These are phyloP conservation scores for Ceratitis capitata DNA, from an alignment of 1,140 invertebrate species.

Conservation along the genomic window DNA sequence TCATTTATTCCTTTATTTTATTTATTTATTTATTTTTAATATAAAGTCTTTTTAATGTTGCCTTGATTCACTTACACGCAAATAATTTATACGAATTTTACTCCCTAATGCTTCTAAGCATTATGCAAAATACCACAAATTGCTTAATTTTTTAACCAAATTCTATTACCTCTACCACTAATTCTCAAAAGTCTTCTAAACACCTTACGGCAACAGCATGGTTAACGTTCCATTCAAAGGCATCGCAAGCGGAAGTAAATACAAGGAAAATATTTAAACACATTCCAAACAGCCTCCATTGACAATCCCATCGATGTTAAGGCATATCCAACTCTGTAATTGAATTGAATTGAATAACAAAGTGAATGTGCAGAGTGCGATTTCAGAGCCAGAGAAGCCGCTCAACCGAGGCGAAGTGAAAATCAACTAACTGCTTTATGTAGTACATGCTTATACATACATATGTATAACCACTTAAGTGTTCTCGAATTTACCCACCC, in stretches of 20 bases:
- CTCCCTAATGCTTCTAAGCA: neutral
- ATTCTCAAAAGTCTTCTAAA: neutral
- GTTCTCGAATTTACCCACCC: constrained; percentile 26
- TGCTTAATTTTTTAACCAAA: neutral
- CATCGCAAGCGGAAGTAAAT: neutral
- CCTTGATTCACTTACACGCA: neutral
- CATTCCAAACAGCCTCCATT: neutral
- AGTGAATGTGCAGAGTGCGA: neutral
- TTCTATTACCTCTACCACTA: neutral
- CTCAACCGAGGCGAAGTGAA: neutral
- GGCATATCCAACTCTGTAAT: constrained; percentile 24
- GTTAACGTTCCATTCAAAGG: neutral
- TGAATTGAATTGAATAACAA: constrained; percentile 38
- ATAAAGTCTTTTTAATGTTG: neutral
- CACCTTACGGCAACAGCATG: neutral
- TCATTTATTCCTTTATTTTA: no score
- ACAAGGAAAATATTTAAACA: no score
- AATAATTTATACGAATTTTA: neutral
- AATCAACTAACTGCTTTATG: neutral
- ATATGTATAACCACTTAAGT: neutral
- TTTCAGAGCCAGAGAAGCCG: neutral
- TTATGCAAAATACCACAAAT: neutral
- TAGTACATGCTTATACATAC: neutral
- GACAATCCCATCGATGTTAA: constrained; percentile 12
- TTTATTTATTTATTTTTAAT: no score